Conservation (phyloP, 2,888 invertebrate genomes). For the Caenorhabditis sp. region DNA sequence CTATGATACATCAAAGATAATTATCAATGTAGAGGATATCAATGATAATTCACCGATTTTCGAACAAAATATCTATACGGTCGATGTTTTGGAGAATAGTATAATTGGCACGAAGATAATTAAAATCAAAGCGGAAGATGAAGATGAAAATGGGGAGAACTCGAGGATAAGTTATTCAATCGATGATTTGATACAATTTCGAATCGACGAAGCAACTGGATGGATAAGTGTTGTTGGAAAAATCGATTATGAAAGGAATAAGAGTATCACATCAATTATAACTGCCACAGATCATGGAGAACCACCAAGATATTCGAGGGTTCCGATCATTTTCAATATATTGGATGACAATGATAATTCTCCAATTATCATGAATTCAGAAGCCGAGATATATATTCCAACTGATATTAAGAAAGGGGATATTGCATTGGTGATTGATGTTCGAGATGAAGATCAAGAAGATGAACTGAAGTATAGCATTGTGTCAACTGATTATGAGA, state of each 20-base stretch:
- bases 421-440: constrained; percentile 44
- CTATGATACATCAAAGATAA: constrained; percentile 21
- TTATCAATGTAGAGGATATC: constrained; percentile 50
- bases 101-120: constrained; percentile 78
- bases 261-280: constrained; percentile 85
- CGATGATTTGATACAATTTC: constrained; percentile 77
- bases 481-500: background rate
- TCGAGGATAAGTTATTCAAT: constrained; percentile 10
- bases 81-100: constrained; percentile 70
- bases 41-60: constrained; percentile 59
- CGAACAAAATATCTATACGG: constrained; percentile 75
- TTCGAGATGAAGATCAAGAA: constrained; percentile 31
- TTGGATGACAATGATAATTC: constrained; percentile 93
- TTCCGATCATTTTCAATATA: constrained; percentile 84
- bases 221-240: constrained; percentile 86
- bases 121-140: constrained; percentile 83
- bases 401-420: constrained; percentile 19
- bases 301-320: background rate
- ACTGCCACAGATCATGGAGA: constrained; percentile 81
- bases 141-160: constrained; percentile 81
- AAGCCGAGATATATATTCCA: constrained; percentile 49
- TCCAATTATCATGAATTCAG: constrained; percentile 75
- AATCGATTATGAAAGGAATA: constrained; percentile 88
- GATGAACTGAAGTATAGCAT: constrained; percentile 12
- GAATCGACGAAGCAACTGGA: constrained; percentile 84